Conservation (phyloP, 2,113 vertebrate species). For the Spheniscus mendiculus region DNA sequence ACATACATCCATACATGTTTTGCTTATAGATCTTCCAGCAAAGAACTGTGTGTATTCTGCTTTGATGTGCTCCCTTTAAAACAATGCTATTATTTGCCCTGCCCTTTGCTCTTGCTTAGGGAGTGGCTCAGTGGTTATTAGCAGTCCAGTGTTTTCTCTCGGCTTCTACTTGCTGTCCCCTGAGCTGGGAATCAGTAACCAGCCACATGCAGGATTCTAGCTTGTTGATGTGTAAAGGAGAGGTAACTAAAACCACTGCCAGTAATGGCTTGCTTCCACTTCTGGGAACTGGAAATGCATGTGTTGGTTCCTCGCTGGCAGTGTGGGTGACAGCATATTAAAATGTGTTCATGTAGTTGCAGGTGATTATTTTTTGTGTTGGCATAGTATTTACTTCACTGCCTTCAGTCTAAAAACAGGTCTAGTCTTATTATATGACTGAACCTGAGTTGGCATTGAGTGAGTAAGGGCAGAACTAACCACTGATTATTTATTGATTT, state of each 20-base stretch:
- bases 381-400: neutral
- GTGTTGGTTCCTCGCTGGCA: neutral
- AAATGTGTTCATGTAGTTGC: neutral
- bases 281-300: neutral
- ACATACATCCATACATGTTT: neutral
- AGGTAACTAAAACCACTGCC: neutral
- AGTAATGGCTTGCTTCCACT: neutral
- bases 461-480: neutral
- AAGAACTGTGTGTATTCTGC: neutral
- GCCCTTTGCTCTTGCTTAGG: neutral
- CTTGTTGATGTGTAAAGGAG: neutral
- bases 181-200: neutral
- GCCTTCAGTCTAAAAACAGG: neutral
- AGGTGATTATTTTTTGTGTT: neutral
- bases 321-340: neutral
- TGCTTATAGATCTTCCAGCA: neutral
- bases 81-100: neutral
- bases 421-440: neutral
- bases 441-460: accelerated
- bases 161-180: neutral
- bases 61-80: neutral
- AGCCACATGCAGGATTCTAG: neutral
- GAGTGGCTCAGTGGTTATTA: neutral
- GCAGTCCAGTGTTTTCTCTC: neutral
- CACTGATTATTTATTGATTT: neutral